phyloP scores from a whole-genome alignment of 2,888 invertebrate genomes.

The Drosophila mulleri region DNA sequence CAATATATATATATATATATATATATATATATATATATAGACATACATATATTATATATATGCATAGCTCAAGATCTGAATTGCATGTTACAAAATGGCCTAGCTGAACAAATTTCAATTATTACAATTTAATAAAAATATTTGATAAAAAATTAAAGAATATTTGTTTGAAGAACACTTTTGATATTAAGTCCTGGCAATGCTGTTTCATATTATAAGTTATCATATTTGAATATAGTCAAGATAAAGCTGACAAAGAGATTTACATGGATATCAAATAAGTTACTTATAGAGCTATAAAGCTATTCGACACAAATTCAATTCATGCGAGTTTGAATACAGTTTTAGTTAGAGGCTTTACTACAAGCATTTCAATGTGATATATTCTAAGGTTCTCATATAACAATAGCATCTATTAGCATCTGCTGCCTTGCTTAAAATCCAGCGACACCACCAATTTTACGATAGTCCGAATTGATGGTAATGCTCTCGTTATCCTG shows the following conservation, averaged over 20 bases:
- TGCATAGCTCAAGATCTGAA: slow-evolving; percentile 44
- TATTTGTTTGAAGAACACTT: too few species aligned
- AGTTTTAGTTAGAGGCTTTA: not conserved
- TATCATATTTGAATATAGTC: too few species aligned
- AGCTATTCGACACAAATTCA: not conserved
- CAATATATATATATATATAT: not conserved
- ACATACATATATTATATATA: slow-evolving; percentile 7
- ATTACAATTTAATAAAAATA: slow-evolving; percentile 59
- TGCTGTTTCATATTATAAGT: too few species aligned
- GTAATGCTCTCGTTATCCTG: slow-evolving; percentile 87
- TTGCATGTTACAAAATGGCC: slow-evolving; percentile 44
- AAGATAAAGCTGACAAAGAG: too few species aligned
- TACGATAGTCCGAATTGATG: slow-evolving; percentile 93
- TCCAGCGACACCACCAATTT: slow-evolving; percentile 92
- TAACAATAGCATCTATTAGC: not conserved
- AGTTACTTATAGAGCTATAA: not conserved
- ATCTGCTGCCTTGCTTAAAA: slow-evolving; percentile 76
- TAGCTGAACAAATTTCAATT: slow-evolving; percentile 54
- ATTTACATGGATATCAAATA: too few species aligned
- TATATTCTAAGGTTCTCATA: not conserved
- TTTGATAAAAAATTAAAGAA: slow-evolving; percentile 20
- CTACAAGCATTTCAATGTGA: not conserved
- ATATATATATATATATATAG: too few species aligned
- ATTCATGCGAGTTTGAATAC: not conserved
- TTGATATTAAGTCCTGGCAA: too few species aligned